These are phyloP conservation scores for Bos indicus DNA, from an alignment of 2,113 vertebrate species.

Conservation along the genomic window DNA sequence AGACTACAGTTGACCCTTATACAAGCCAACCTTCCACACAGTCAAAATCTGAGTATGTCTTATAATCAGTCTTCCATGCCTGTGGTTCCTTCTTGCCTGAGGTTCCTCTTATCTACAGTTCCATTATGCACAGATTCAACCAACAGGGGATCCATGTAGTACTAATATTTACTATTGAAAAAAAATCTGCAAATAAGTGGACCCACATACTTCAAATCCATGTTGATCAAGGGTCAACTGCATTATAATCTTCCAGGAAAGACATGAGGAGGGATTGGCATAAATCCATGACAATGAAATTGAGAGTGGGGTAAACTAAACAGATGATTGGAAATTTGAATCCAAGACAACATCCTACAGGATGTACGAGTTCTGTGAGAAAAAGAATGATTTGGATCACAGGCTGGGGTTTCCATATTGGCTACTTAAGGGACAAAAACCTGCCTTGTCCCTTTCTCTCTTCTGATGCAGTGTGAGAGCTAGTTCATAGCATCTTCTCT, in stretches of 20 bases:
- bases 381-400: not conserved
- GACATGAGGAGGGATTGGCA: not conserved
- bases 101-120: not conserved
- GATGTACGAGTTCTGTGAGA: not conserved
- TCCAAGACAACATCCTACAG: not conserved
- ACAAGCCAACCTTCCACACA: not conserved
- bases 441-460: not conserved
- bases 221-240: not conserved
- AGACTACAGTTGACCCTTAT: not conserved
- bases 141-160: not conserved
- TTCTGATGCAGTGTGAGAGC: not conserved
- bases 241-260: not conserved
- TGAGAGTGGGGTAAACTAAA: not conserved
- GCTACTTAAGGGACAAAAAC: not conserved
- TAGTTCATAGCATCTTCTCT: not conserved
- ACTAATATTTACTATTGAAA: not conserved
- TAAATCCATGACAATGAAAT: not conserved
- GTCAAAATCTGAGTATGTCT: not conserved
- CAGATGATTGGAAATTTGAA: not conserved
- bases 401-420: not conserved
- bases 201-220: not conserved
- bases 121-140: not conserved
- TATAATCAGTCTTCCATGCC: not conserved
- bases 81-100: not conserved
- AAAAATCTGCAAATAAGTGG: not conserved